Base-by-base conservation (phyloP, 2,797 vertebrate genomes). In the Mionectes olivaceus region DNA sequence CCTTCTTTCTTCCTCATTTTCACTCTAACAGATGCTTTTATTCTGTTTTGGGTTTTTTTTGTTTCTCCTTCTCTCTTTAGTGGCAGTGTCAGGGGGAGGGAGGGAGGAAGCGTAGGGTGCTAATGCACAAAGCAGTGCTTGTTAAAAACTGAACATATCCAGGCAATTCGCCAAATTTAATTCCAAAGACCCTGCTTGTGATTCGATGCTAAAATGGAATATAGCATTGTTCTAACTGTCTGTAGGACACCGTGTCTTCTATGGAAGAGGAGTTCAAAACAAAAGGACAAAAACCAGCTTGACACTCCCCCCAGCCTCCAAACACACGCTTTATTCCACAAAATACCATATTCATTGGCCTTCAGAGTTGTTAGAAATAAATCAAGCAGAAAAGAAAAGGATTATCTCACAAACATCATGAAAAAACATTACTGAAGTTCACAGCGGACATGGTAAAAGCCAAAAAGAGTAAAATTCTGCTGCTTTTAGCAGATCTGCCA, bases 61-160 rank as follows among this genome's bases (percentile, higher is more conserved):
- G 80, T 86, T 94, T 93, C 87, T 92, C 91, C 94, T 93, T 71
- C 86, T 94, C 94, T 91, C 95, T 93, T 94, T 94, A 90, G 95
- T 63, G 79, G 95, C 95, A 90, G 96, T 33, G 2, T 18, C 33
- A 47, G 87, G 94, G 93, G 89, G 43, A 49, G 53, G 74, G 71
- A 89, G 91, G 85, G 92, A 94, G 82, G 89, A 95, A 96, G 88
- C 77, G 88, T 94, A 95, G 95, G 95, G 93, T 94, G 98, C 96
- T 95, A 35, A 95, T 96, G 98, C 97, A 99, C 99, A 99, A 99
- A 99, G 99, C 98, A 89, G 96, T 27, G 93, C 98, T 99, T 99
- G 99, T 99, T 98, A 97, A 98, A 98, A 97, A 97, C 98, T 98
- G 98, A 99, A 99, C 98, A 98, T 98, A 98, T 96, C 94, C 97